Percentiles rank a stretch among this genome's conserved stretches.
Conservation (phyloP, 2,113 vertebrate species). For the Cathartes aura region DNA sequence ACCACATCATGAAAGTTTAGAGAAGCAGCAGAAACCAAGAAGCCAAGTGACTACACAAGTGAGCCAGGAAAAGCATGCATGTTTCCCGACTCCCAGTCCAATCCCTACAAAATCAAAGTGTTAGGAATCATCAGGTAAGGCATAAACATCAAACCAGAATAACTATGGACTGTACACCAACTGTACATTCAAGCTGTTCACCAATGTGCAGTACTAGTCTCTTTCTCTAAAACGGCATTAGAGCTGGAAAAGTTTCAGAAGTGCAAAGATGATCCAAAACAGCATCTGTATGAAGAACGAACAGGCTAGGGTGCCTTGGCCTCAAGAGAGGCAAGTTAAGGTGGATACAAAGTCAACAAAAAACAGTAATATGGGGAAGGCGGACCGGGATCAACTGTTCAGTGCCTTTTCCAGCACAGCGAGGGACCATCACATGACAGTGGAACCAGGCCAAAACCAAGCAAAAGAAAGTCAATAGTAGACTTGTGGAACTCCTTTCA, state of each 20-base stretch:
- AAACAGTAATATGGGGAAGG: accelerated
- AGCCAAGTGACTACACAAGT: neutral
- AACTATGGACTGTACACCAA: neutral
- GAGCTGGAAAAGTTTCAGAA: neutral
- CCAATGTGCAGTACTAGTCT: neutral
- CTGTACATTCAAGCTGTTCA: neutral
- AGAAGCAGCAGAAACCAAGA: neutral
- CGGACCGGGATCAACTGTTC: neutral
- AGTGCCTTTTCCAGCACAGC: neutral
- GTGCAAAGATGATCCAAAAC: neutral
- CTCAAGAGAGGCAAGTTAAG: neutral
- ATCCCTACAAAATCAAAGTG: neutral
- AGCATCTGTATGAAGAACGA: neutral
- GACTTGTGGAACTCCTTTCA: neutral
- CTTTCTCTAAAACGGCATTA: neutral
- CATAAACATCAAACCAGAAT: neutral
- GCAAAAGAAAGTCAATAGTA: neutral
- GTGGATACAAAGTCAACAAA: neutral
- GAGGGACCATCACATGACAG: neutral
- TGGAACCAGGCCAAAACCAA: neutral
- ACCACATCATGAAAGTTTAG: neutral
- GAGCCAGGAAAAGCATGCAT: neutral
- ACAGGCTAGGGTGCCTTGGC: neutral
- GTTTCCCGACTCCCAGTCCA: accelerated
- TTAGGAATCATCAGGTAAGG: neutral